A percentile compares a stretch with the other conserved stretches of the same genome.
phyloP scores from a whole-genome alignment of 2,113 vertebrate species.

The Grammomys surdaster region DNA sequence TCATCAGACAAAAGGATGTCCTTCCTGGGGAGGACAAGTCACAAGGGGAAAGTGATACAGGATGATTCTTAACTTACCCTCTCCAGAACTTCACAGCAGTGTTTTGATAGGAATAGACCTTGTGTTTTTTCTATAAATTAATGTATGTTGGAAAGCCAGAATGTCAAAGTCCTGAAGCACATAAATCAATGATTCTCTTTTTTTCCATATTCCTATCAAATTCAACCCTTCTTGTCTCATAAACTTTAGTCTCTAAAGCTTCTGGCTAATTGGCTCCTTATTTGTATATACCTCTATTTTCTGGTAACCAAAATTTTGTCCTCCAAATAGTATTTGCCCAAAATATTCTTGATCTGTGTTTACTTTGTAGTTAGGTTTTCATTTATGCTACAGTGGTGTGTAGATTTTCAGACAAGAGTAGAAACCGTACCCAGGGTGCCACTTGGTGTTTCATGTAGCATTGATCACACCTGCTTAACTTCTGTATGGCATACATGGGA shows the following conservation, averaged over 20 bases:
- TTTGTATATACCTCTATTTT: neutral
- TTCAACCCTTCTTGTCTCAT: neutral
- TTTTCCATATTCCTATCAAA: neutral
- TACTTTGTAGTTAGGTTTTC: constrained; percentile 27
- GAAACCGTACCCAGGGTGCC: neutral
- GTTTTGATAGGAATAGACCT: constrained; percentile 37
- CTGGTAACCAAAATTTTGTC: neutral
- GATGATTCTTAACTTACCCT: neutral
- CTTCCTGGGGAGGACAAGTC: neutral
- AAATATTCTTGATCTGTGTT: constrained; percentile 27
- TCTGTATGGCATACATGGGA: neutral
- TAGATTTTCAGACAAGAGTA: constrained; percentile 24
- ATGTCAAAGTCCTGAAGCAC: neutral
- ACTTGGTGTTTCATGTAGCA: neutral
- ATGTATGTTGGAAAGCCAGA: constrained; percentile 48
- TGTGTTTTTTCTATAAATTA: constrained; percentile 21
- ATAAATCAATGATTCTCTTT: constrained; percentile 21
- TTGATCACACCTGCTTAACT: neutral
- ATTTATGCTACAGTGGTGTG: constrained; percentile 3
- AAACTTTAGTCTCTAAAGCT: neutral
- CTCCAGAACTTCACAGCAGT: neutral
- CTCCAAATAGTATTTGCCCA: constrained; percentile 2
- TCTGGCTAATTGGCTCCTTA: neutral
- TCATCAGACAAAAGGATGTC: neutral
- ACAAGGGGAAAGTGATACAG: neutral